Conservation (phyloP, 2,888 invertebrate genomes). For the Laspeyria flexula region DNA sequence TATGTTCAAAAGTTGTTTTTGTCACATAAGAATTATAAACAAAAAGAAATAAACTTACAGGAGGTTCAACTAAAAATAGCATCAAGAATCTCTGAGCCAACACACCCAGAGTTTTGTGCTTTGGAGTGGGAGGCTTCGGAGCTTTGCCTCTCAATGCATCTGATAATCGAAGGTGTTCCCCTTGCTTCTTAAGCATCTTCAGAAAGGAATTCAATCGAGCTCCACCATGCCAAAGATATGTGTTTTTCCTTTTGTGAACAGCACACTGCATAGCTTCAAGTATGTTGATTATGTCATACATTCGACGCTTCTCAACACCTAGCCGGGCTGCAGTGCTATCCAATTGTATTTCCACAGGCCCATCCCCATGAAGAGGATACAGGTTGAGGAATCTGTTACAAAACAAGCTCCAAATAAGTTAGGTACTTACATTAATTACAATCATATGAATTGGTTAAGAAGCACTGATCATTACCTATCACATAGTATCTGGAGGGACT, state of each 20-base stretch:
- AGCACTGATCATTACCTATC: constrained; percentile 77
- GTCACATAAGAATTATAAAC: too few relatives aligned
- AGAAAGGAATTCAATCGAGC: constrained; percentile 86
- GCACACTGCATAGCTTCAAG: constrained; percentile 90
- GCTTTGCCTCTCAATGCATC: constrained; percentile 82
- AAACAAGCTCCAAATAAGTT: constrained; percentile 9
- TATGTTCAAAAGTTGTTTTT: too few relatives aligned
- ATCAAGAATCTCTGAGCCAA: constrained; percentile 90
- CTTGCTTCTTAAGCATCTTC: constrained; percentile 87
- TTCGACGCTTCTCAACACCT: constrained; percentile 88
- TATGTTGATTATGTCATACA: constrained; percentile 91
- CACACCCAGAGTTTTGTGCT: constrained; percentile 89
- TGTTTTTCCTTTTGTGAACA: constrained; percentile 88
- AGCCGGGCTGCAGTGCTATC: constrained; percentile 88
- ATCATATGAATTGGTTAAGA: neutral
- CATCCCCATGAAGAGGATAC: constrained; percentile 82
- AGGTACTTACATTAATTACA: neutral
- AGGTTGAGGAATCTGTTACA: constrained; percentile 83
- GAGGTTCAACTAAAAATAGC: constrained; percentile 88
- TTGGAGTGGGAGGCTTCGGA: constrained; percentile 79
- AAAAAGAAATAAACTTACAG: constrained; percentile 73
- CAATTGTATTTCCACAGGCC: constrained; percentile 86
- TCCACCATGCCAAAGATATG: constrained; percentile 90
- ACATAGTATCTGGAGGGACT: constrained; percentile 87
- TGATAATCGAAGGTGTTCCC: constrained; percentile 81